These are phyloP conservation scores for Sander lucioperca DNA, from an alignment of 2,113 vertebrate species.

Conservation along the genomic window DNA sequence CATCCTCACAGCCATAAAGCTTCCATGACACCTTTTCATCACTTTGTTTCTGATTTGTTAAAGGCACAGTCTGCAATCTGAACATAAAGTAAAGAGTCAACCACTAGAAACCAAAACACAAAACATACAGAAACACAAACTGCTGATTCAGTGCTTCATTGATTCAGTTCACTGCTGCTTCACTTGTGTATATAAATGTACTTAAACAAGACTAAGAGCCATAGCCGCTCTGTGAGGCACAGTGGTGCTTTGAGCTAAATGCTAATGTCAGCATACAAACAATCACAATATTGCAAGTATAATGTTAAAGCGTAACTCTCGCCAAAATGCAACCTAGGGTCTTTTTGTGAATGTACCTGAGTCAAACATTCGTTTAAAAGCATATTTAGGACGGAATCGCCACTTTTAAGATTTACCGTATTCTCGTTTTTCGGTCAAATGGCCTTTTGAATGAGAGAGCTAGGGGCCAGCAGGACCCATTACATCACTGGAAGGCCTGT, in stretches of 20 bases:
- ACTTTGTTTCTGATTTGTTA: slow-evolving; percentile 11
- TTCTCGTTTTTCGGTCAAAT: too few relatives aligned
- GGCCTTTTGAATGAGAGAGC: too few relatives aligned
- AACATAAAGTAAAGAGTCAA: not conserved
- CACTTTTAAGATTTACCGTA: too few relatives aligned
- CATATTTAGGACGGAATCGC: too few relatives aligned
- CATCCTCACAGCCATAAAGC: not conserved
- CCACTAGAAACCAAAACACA: not conserved
- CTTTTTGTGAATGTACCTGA: too few relatives aligned
- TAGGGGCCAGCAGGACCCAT: not conserved
- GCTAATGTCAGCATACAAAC: not conserved
- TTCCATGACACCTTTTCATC: not conserved
- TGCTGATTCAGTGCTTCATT: not conserved
- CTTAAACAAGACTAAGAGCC: not conserved
- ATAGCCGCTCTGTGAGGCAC: not conserved
- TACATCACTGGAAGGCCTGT: not conserved
- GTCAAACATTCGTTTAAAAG: too few relatives aligned
- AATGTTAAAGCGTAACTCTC: not conserved
- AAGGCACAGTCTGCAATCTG: not conserved
- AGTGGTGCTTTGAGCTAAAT: not conserved
- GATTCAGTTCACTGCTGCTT: not conserved
- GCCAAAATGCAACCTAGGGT: too few relatives aligned
- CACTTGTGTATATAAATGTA: not conserved
- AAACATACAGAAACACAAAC: not conserved
- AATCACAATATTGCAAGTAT: not conserved